phyloP scores from a whole-genome alignment of 1,140 invertebrate genomes.

The Capitella teleta region DNA sequence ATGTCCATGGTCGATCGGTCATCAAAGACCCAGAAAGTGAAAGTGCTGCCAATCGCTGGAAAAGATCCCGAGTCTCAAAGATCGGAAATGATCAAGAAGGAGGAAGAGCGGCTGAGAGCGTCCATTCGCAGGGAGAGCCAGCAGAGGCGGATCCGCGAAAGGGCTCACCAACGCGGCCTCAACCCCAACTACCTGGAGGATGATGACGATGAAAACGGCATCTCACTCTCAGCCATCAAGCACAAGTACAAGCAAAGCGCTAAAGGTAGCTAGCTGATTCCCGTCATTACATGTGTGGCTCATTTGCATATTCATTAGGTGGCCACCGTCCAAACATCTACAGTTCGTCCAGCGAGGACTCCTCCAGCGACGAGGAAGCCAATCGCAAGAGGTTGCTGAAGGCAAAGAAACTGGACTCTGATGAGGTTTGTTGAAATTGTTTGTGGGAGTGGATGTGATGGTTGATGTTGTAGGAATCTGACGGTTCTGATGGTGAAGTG shows the following conservation, averaged over 20 bases:
- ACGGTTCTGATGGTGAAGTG: too few species aligned
- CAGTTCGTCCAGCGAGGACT: slow-evolving; percentile 67
- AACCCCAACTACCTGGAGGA: slow-evolving; percentile 58
- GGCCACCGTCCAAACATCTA: slow-evolving; percentile 55
- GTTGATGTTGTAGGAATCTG: too few species aligned
- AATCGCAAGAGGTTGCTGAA: slow-evolving; percentile 63
- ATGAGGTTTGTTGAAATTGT: too few species aligned
- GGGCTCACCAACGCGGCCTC: slow-evolving; percentile 49
- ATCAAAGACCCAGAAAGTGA: slow-evolving; percentile 91
- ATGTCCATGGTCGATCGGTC: slow-evolving; percentile 91
- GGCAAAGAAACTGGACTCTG: slow-evolving; percentile 59
- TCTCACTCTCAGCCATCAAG: slow-evolving; percentile 87
- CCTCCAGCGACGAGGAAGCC: slow-evolving; percentile 70
- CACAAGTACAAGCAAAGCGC: slow-evolving; percentile 67
- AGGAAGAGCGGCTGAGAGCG: slow-evolving; percentile 81
- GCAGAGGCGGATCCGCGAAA: slow-evolving; percentile 51
- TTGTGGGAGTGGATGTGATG: too few species aligned
- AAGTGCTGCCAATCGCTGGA: slow-evolving; percentile 87
- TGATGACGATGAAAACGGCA: slow-evolving; percentile 79
- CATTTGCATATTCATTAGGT: slow-evolving; percentile 2
- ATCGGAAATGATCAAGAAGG: slow-evolving; percentile 86
- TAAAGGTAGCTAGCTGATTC: background rate
- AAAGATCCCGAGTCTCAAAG: slow-evolving; percentile 85
- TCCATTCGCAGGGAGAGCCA: slow-evolving; percentile 63
- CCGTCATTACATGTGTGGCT: background rate